Percentiles rank a stretch among this genome's conserved stretches.
Evolutionary conservation across 2,888 invertebrate genomes (phyloP).

Genomic region (Spialia ferax): DNA sequence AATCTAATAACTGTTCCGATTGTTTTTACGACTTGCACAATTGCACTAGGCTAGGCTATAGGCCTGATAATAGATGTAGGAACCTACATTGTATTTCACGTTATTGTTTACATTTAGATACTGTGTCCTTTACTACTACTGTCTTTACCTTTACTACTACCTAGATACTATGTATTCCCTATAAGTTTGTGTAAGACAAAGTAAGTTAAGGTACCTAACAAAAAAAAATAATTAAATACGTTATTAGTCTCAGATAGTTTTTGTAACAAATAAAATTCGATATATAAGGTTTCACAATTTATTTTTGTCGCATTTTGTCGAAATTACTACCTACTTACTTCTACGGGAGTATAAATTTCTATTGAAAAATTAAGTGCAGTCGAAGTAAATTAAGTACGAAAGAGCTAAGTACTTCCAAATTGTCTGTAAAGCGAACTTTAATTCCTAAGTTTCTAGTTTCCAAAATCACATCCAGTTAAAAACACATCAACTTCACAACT

Average conservation of each 20-base stretch:
- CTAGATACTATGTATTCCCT: too few species aligned
- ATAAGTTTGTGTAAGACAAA: too few species aligned
- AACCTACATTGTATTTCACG: conserved; percentile 3
- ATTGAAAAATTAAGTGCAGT: neutral
- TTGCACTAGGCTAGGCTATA: conserved; percentile 26
- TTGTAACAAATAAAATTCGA: too few species aligned
- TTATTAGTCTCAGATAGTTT: too few species aligned
- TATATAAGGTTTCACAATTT: too few species aligned
- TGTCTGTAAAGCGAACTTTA: neutral
- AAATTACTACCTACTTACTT: too few species aligned
- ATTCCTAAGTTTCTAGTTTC: neutral
- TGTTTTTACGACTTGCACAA: conserved; percentile 43
- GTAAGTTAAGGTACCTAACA: too few species aligned
- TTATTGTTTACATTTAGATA: neutral
- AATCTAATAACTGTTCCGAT: conserved; percentile 53
- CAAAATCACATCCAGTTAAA: conserved; percentile 26
- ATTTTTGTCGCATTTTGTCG: too few species aligned
- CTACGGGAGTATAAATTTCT: too few species aligned
- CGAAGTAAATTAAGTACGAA: neutral
- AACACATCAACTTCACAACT: conserved; percentile 27
- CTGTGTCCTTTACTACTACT: too few species aligned
- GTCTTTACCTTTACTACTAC: too few species aligned
- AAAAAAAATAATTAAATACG: too few species aligned
- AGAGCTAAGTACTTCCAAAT: neutral
- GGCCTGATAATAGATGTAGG: conserved; percentile 22